Base-by-base conservation (phyloP, 1,140 invertebrate genomes). In the Ceratoteleas bidentatus region DNA sequence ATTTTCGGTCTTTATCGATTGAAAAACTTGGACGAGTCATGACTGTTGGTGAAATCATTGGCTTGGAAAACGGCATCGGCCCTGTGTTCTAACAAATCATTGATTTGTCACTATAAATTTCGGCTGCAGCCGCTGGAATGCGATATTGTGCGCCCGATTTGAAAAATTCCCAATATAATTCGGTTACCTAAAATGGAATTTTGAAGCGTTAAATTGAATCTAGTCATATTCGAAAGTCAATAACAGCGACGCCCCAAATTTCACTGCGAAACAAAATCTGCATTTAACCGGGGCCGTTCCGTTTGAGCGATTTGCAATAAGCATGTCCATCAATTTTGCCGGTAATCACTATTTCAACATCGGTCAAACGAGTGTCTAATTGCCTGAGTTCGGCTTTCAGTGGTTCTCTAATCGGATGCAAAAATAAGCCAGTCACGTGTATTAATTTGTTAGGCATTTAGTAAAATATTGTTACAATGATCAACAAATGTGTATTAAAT, bases 81-180 rank as follows among this genome's bases (percentile, higher is more conserved):
- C 40, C 56, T 73, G 56, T 62, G 76, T 80, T 73, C 49, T 62
- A 68, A 73, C 76, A 73, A 80, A 73, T 73, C 76, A 80, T 80
- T 73, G 77, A 74, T 74, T 74, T 73, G 64, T 69, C 64, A 47
- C 57, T 80, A 45, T 74, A 74, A 80, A 80, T 73, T 80, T 68
- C 56, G 68, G 64, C 32, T 62, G 62, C 69, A 73, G 68, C 38
- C 40, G 50, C 66, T 73, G 62, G 50, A 72, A 73, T 68, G 62
- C 38, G 40, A 79, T 68, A 62, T 53, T 43, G 50, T 52, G 62
- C 24, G 65, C 43, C n/a, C 6, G 50, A 8, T 57, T 4, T 50
- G 40, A 47, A 64, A 69, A 69, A 64, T 77, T 40, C 38, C 50
- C 40, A 36, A 45, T 69, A 62, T 52, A 66, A 69, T 69, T 33